Percentiles rank a stretch among this genome's conserved stretches.
phyloP scores from a whole-genome alignment of 2,797 vertebrate species.

The Cuniculus paca region DNA sequence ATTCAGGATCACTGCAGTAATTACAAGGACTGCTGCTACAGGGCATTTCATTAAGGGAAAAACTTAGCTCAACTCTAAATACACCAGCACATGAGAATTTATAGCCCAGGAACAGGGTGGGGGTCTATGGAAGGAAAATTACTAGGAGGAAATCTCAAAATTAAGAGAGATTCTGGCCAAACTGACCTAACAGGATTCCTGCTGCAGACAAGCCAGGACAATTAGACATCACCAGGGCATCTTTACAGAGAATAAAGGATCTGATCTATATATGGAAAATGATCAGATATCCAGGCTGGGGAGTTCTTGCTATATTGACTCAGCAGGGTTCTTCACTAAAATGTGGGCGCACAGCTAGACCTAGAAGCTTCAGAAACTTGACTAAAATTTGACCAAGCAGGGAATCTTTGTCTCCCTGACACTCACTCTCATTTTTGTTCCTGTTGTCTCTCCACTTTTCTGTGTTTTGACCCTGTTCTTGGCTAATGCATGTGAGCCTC shows the following conservation, averaged over 20 bases:
- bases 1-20: background rate
- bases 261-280: background rate
- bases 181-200: slow-evolving; percentile 4
- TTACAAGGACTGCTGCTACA: background rate
- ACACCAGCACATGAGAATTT: background rate
- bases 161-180: background rate
- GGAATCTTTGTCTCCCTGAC: background rate
- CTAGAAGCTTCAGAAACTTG: background rate
- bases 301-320: background rate
- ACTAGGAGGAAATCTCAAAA: background rate
- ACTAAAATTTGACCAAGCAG: background rate
- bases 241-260: background rate
- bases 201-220: background rate
- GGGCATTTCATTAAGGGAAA: background rate
- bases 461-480: background rate
- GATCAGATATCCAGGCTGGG: background rate
- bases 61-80: background rate
- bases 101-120: background rate
- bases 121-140: background rate
- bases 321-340: background rate
- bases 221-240: background rate
- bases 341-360: background rate
- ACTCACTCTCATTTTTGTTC: background rate
- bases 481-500: background rate
- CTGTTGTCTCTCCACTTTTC: background rate